These are phyloP conservation scores for Salvator merianae DNA, from an alignment of 2,113 vertebrate species.

Conservation along the genomic window DNA sequence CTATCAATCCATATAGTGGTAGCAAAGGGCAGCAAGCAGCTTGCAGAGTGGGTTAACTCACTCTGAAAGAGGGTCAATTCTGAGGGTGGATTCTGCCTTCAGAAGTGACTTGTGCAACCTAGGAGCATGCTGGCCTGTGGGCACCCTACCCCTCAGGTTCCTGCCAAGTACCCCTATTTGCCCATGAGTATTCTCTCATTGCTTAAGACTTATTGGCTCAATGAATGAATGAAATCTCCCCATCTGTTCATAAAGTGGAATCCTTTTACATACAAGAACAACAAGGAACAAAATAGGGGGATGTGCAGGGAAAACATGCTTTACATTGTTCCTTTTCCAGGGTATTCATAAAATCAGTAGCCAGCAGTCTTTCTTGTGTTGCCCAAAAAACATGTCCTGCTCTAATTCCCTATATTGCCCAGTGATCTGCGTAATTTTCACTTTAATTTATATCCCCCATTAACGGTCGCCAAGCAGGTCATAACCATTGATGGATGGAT, in stretches of 20 bases:
- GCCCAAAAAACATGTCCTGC: background rate
- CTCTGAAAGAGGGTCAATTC: no score
- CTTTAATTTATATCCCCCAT: background rate
- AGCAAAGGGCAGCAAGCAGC: no score
- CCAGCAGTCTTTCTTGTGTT: background rate
- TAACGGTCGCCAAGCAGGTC: background rate
- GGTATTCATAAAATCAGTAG: accelerated
- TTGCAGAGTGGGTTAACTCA: no score
- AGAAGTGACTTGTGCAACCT: no score
- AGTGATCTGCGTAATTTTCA: background rate
- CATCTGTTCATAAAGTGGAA: background rate
- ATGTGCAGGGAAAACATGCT: no score
- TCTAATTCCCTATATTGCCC: background rate
- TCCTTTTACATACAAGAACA: background rate
- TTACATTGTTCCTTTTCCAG: accelerated
- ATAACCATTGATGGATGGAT: background rate
- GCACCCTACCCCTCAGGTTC: no score
- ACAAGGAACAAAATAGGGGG: background rate
- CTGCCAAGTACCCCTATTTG: no score
- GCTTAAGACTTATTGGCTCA: background rate
- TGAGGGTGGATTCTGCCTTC: no score
- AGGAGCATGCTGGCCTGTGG: no score
- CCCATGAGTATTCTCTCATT: no score
- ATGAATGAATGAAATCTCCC: background rate
- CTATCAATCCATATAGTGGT: no score